phyloP scores from a whole-genome alignment of 1,140 invertebrate genomes.

The Zophobas atratus region DNA sequence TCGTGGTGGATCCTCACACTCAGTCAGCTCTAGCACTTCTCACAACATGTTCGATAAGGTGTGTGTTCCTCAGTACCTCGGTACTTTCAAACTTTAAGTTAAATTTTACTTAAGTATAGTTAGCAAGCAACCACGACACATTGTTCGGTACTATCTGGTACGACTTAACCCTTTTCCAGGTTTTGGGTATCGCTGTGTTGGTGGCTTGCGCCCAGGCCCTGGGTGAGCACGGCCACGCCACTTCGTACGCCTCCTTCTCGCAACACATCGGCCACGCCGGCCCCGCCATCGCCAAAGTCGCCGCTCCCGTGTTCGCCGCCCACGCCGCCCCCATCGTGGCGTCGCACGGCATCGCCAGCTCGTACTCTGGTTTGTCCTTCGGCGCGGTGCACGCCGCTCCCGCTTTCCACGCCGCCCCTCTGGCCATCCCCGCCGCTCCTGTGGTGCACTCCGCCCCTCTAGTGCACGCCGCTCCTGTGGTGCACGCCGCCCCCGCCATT shows the following conservation, averaged over 20 bases:
- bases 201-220: slow-evolving; percentile 48
- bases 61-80: background rate
- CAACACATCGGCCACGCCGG: slow-evolving; percentile 49
- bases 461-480: slow-evolving; percentile 67
- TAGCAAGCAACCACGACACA: too few species aligned
- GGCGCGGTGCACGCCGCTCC: slow-evolving; percentile 5
- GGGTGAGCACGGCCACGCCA: slow-evolving; percentile 47
- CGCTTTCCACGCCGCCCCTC: slow-evolving; percentile 2
- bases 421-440: background rate
- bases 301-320: slow-evolving; percentile 28
- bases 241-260: slow-evolving; percentile 46
- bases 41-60: slow-evolving; percentile 41
- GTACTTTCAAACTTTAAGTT: background rate
- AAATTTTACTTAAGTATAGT: too few species aligned
- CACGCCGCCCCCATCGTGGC: slow-evolving; percentile 40
- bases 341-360: slow-evolving; percentile 11
- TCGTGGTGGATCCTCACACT: slow-evolving; percentile 15
- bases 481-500: slow-evolving; percentile 67
- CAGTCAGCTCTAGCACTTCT: slow-evolving; percentile 1
- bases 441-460: slow-evolving; percentile 63
- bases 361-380: slow-evolving; percentile 9
- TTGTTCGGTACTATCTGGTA: background rate
- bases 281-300: slow-evolving; percentile 20
- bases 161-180: slow-evolving; percentile 44
- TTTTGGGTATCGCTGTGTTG: slow-evolving; percentile 49